phyloP scores from a whole-genome alignment of 1,140 invertebrate genomes.

The Lepidurus apus region DNA sequence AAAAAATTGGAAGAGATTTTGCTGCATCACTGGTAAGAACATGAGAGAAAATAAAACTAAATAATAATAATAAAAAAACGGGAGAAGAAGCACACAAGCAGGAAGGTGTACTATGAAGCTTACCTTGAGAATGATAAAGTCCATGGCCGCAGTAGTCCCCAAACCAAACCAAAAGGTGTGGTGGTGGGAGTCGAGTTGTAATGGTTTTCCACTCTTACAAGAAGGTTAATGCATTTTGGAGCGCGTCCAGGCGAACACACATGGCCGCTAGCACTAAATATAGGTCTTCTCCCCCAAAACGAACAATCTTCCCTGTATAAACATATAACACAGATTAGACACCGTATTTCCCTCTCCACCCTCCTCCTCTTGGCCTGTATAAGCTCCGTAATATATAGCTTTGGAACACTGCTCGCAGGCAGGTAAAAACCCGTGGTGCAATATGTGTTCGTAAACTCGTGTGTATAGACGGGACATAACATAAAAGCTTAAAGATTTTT shows the following conservation, averaged over 20 bases:
- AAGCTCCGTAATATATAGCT: neutral
- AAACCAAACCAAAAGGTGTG: neutral
- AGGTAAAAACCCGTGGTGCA: neutral
- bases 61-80: neutral
- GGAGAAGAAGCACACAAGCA: neutral
- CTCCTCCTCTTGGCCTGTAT: neutral
- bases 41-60: neutral
- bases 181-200: neutral
- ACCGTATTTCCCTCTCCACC: neutral
- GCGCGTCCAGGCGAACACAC: neutral
- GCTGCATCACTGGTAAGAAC: neutral
- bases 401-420: neutral
- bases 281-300: neutral
- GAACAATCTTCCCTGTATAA: slow-evolving; percentile 4
- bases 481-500: no score
- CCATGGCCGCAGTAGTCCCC: neutral
- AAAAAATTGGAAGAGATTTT: no score
- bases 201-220: neutral
- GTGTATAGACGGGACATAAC: no score
- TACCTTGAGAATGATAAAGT: slow-evolving; percentile 12
- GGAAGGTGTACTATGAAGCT: neutral
- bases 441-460: no score
- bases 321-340: slow-evolving; percentile 11
- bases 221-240: slow-evolving; percentile 18
- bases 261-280: slow-evolving; percentile 14